Percentiles rank a stretch among this genome's conserved stretches.
Conservation (phyloP, 2,888 invertebrate genomes). For the Tinea pellionella region DNA sequence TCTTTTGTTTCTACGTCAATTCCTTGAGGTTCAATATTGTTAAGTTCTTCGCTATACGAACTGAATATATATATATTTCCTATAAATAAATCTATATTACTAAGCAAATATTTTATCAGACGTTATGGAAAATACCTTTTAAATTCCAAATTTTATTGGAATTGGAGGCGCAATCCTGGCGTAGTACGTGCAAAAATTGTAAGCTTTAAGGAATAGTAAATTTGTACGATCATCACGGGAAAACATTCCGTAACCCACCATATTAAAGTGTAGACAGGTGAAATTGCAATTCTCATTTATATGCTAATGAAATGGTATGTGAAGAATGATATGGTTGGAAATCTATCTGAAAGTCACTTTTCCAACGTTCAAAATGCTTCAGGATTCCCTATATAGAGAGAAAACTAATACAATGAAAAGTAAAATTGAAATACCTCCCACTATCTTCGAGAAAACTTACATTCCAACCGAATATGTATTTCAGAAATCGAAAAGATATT, state of each 20-base stretch:
- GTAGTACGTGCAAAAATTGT: background rate
- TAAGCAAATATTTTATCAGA: background rate
- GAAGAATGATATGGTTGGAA: too few species aligned
- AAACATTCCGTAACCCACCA: background rate
- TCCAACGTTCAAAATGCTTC: too few species aligned
- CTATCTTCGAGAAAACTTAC: too few species aligned
- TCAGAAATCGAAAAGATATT: too few species aligned
- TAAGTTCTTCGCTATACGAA: background rate
- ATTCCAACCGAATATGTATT: too few species aligned
- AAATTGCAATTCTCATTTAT: background rate
- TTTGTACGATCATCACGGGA: background rate
- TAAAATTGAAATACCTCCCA: too few species aligned
- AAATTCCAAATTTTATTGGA: background rate
- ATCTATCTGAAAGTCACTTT: too few species aligned
- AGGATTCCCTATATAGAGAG: too few species aligned
- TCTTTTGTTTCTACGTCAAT: background rate
- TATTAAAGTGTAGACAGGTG: background rate
- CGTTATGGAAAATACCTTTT: background rate
- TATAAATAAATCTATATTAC: background rate
- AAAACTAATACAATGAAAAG: too few species aligned
- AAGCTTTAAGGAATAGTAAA: background rate
- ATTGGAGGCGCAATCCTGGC: background rate
- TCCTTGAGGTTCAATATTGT: background rate
- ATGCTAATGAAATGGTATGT: background rate
- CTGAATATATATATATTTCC: background rate